Conservation (phyloP, 1,140 invertebrate genomes). For the Parapsyche elsis region DNA sequence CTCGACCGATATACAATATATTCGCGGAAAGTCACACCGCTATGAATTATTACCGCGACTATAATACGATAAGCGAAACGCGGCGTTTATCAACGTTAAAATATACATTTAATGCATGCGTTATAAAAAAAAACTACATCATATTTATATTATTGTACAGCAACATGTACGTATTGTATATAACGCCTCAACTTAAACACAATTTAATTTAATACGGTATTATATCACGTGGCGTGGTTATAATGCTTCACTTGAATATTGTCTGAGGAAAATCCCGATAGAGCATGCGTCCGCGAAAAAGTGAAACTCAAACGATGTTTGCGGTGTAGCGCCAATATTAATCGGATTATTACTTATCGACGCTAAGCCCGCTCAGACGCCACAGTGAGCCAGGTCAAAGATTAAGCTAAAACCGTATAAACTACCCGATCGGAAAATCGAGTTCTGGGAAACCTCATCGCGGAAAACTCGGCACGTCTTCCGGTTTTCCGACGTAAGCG, state of each 20-base stretch:
- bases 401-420: constrained; percentile 27
- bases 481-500: too few species aligned
- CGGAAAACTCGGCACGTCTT: background rate
- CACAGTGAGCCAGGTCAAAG: background rate
- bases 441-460: constrained; percentile 16
- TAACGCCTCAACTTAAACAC: too few species aligned
- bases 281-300: background rate
- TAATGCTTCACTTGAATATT: background rate
- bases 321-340: constrained; percentile 18
- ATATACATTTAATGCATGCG: too few species aligned
- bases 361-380: background rate
- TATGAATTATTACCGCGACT: constrained; percentile 1
- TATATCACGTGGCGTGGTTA: background rate
- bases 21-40: background rate
- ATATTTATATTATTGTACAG: too few species aligned
- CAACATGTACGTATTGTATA: too few species aligned
- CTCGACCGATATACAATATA: background rate
- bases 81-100: too few species aligned
- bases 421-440: constrained; percentile 28
- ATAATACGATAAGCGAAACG: background rate
- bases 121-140: too few species aligned
- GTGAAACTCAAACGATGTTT: constrained; percentile 1
- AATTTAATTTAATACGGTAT: background rate
- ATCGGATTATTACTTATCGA: constrained; percentile 27
- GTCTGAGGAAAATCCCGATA: background rate